Percentiles rank a stretch among this genome's conserved stretches.
phyloP scores from a whole-genome alignment of 2,797 vertebrate species.

The Pangasius djambal region DNA sequence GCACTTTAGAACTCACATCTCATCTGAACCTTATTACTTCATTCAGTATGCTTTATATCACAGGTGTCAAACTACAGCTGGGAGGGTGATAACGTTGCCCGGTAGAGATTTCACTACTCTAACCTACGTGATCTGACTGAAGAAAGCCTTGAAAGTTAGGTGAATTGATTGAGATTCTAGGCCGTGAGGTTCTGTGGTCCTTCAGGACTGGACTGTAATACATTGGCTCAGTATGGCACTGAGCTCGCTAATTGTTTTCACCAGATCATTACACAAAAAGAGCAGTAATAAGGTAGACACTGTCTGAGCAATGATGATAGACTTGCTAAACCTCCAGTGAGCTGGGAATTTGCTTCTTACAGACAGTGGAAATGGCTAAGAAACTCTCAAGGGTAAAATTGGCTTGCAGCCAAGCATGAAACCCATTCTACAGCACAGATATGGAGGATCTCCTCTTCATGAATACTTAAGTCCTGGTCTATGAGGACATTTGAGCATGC shows the following conservation, averaged over 20 bases:
- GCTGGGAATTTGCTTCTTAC: slow-evolving; percentile 18
- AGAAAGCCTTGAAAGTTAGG: not conserved
- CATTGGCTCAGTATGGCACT: not conserved
- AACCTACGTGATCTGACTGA: slow-evolving; percentile 15
- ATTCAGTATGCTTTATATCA: slow-evolving; percentile 8
- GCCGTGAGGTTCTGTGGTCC: not conserved
- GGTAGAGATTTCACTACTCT: not conserved
- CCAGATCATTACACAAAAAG: slow-evolving; percentile 11
- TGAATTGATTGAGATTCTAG: slow-evolving; percentile 21
- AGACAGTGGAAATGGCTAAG: slow-evolving; percentile 65
- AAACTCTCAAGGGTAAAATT: slow-evolving; percentile 62
- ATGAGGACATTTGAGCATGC: not conserved
- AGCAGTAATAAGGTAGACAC: not conserved
- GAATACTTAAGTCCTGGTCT: not conserved
- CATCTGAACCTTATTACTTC: slow-evolving; percentile 33
- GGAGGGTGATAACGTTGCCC: not conserved
- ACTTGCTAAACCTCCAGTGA: slow-evolving; percentile 5
- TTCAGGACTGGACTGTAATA: slow-evolving; percentile 9
- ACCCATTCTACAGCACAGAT: slow-evolving; percentile 56
- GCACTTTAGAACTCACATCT: slow-evolving; percentile 15
- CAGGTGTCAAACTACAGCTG: slow-evolving; percentile 25
- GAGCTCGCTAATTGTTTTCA: slow-evolving; percentile 10
- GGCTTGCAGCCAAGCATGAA: slow-evolving; percentile 68
- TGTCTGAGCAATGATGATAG: slow-evolving; percentile 5
- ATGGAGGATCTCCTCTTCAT: slow-evolving; percentile 51